phyloP scores from a whole-genome alignment of 2,888 invertebrate species.

The Drepanosiphum platanoidis region DNA sequence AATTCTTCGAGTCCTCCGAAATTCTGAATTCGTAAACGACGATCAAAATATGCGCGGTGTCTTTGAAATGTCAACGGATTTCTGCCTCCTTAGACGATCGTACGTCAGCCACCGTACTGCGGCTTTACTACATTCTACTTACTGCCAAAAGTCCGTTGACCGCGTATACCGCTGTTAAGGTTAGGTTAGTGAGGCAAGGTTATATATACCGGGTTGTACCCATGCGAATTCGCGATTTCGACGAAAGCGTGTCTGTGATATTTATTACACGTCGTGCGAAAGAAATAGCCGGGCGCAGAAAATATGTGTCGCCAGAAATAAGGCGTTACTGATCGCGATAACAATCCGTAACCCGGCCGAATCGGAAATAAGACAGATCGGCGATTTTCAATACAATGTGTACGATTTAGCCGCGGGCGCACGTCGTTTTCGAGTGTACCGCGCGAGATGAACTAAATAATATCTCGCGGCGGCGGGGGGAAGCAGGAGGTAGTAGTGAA shows the following conservation, averaged over 20 bases:
- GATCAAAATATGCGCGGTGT: not conserved
- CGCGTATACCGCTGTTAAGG: not conserved
- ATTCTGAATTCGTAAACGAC: no score
- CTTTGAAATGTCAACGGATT: no score
- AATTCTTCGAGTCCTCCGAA: no score
- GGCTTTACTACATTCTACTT: no score
- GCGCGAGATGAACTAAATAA: no score
- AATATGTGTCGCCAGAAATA: conserved; percentile 27
- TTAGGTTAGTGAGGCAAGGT: no score
- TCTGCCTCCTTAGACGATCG: no score
- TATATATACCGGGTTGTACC: not conserved
- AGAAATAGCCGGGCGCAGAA: not conserved
- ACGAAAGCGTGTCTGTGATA: not conserved
- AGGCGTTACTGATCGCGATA: conserved; percentile 6
- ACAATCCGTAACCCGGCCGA: not conserved
- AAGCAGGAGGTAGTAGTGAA: not conserved
- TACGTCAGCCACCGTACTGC: no score
- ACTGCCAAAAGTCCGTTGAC: no score
- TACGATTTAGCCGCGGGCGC: no score
- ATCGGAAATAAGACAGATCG: not conserved
- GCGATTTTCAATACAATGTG: not conserved
- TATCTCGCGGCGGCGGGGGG: no score
- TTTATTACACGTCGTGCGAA: not conserved
- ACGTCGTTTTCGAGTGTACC: no score
- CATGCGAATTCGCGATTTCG: not conserved